Conservation (phyloP, 2,888 invertebrate genomes). For the Liopterus haemorrhoidalis region DNA sequence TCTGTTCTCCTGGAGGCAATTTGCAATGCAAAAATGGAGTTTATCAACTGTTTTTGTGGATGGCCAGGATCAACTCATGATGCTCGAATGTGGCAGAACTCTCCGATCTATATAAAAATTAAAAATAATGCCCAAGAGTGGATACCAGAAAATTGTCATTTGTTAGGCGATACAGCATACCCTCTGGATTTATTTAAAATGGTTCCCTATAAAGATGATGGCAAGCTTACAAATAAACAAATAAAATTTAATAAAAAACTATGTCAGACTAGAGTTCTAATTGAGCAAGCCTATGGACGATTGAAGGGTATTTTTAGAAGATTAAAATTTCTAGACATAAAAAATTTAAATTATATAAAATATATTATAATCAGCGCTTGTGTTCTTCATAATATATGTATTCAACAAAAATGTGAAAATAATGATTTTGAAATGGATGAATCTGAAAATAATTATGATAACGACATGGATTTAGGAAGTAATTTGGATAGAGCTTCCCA, state of each 20-base stretch:
- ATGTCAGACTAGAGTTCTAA: neutral
- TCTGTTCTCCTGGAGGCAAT: slow-evolving; percentile 4
- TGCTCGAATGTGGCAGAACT: slow-evolving; percentile 23
- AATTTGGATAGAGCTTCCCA: no score
- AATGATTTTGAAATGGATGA: no score
- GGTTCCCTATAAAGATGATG: slow-evolving; percentile 19
- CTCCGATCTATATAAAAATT: slow-evolving; percentile 15
- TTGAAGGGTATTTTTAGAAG: slow-evolving; percentile 6
- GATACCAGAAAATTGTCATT: slow-evolving; percentile 10
- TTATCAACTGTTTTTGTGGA: slow-evolving; percentile 8
- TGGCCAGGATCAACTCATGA: slow-evolving; percentile 18
- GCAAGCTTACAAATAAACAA: slow-evolving; percentile 3
- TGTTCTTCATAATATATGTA: neutral
- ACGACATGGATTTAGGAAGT: no score
- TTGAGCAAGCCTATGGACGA: slow-evolving; percentile 2
- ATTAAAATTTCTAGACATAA: neutral
- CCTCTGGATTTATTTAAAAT: slow-evolving; percentile 15
- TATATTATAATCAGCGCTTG: neutral
- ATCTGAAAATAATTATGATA: no score
- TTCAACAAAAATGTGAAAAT: no score
- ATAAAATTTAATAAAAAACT: neutral
- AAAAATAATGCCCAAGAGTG: slow-evolving; percentile 1
- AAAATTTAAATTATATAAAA: slow-evolving; percentile 1
- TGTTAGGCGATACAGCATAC: slow-evolving; percentile 26
- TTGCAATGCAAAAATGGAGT: slow-evolving; percentile 5